Conservation (phyloP, 1,140 invertebrate species). For the Saxidomus purpurata region DNA sequence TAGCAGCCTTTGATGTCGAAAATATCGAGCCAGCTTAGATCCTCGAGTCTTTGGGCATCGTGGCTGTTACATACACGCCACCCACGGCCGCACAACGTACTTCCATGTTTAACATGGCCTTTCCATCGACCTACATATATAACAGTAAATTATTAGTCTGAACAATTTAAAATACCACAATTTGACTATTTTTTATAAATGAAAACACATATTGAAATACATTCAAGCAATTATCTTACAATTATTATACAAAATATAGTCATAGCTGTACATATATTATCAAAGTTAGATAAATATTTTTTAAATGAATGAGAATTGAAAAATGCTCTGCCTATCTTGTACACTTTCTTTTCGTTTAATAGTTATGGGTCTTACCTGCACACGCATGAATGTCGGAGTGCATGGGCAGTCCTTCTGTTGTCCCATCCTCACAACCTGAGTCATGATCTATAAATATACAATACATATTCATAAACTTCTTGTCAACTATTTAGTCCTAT, state of each 20-base stretch:
- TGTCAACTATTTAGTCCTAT: no score
- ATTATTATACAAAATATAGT: no score
- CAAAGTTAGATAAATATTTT: no score
- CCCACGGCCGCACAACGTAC: conserved; percentile 77
- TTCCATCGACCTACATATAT: conserved; percentile 79
- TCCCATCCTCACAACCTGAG: conserved; percentile 81
- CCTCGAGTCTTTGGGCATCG: conserved; percentile 71
- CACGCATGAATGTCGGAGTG: conserved; percentile 80
- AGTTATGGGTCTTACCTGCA: conserved; percentile 10
- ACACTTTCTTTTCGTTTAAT: no score
- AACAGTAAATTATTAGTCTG: no score
- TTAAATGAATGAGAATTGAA: no score
- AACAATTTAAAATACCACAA: no score
- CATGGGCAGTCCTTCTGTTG: conserved; percentile 75
- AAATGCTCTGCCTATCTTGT: no score
- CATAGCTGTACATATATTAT: no score
- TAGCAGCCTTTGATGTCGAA: conserved; percentile 81
- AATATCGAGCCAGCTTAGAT: conserved; percentile 79
- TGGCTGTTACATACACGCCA: conserved; percentile 81
- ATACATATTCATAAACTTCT: not conserved
- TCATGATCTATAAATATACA: conserved; percentile 72
- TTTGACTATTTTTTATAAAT: no score
- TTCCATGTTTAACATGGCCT: conserved; percentile 80
- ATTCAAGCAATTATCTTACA: no score
- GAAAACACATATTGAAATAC: no score